phyloP scores from a whole-genome alignment of 2,888 invertebrate species.

The Danaus chrysippus region DNA sequence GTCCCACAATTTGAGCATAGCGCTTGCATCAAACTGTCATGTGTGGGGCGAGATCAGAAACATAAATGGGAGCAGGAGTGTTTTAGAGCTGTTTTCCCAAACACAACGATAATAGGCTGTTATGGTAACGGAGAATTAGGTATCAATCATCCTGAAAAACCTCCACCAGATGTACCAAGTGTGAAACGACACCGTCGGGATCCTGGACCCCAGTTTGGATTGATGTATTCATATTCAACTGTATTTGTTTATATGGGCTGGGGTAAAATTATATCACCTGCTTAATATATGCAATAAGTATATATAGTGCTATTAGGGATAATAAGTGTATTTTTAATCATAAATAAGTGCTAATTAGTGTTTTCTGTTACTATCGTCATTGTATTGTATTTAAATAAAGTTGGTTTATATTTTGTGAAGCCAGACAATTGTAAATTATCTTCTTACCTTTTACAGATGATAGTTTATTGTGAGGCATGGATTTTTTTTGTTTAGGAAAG shows the following conservation, averaged over 20 bases:
- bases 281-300: no score
- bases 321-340: no score
- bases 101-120: constrained; percentile 60
- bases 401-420: no score
- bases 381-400: no score
- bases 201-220: constrained; percentile 44
- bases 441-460: no score
- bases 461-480: no score
- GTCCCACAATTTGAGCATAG: constrained; percentile 65
- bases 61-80: constrained; percentile 60
- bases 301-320: no score
- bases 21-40: constrained; percentile 63
- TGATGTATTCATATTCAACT: constrained; percentile 68
- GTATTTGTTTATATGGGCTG: constrained; percentile 70
- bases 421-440: no score
- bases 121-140: constrained; percentile 73
- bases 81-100: constrained; percentile 61
- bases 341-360: no score
- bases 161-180: constrained; percentile 27
- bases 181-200: constrained; percentile 43
- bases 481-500: no score
- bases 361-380: no score
- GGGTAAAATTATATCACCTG: constrained; percentile 50
- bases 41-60: constrained; percentile 63
- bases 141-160: constrained; percentile 50